Percentiles rank a stretch among this genome's conserved stretches.
Evolutionary conservation across 37 sponge, comb jelly and placozoan species (phyloP).

Genomic region (Ephydatia muelleri): DNA sequence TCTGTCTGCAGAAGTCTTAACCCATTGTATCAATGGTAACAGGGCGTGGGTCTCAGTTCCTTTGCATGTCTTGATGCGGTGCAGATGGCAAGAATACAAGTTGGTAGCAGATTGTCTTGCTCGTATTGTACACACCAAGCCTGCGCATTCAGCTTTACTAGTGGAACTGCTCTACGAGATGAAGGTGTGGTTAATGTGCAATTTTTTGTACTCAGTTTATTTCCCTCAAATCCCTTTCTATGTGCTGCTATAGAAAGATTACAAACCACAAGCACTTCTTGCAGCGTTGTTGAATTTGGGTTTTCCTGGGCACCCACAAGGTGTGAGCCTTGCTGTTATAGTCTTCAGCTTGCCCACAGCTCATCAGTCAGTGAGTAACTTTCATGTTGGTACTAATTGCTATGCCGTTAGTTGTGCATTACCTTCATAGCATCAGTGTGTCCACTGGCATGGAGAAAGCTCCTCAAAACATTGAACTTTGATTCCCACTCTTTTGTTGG

Average conservation of each 20-base stretch:
- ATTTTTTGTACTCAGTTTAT: constrained; percentile 4
- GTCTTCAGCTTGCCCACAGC: constrained; percentile 47
- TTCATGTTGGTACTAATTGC: not conserved
- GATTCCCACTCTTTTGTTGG: constrained; percentile 14
- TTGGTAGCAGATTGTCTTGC: constrained; percentile 24
- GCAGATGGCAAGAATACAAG: constrained; percentile 22
- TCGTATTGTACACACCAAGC: not conserved
- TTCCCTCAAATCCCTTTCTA: not conserved
- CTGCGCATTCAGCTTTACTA: not conserved
- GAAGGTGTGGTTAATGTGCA: constrained; percentile 7
- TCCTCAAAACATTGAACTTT: constrained; percentile 34
- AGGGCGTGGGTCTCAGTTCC: constrained; percentile 52
- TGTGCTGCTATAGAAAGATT: constrained; percentile 25
- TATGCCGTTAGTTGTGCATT: not conserved
- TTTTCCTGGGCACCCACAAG: constrained; percentile 32
- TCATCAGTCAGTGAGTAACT: constrained; percentile 50
- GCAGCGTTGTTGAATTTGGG: constrained; percentile 27
- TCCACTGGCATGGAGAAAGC: constrained; percentile 44
- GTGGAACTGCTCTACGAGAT: constrained; percentile 16
- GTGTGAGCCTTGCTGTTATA: constrained; percentile 38
- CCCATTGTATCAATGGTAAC: not conserved
- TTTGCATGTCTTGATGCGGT: constrained; percentile 13
- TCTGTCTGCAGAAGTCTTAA: not conserved
- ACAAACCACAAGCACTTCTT: constrained; percentile 10
- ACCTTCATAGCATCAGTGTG: constrained; percentile 17